Percentiles rank a stretch among this genome's conserved stretches.
Evolutionary conservation across 2,113 vertebrate species (phyloP).

Genomic region (Mormoops blainvillei): DNA sequence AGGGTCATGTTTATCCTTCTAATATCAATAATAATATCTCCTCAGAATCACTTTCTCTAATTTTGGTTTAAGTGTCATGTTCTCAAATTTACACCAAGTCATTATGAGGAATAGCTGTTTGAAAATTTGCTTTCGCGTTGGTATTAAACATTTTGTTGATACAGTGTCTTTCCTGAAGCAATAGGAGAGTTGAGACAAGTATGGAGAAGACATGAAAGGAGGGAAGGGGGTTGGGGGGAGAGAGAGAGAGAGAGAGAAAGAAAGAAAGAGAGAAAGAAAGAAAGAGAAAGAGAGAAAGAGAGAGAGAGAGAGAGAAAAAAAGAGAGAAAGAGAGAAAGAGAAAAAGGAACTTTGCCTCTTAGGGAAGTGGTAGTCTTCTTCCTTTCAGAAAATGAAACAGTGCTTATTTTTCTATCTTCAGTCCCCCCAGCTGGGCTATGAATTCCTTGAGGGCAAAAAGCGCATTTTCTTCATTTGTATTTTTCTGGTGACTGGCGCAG

Average conservation of each 20-base stretch:
- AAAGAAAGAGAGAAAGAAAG: not conserved
- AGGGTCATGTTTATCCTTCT: not conserved
- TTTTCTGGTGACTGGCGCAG: not conserved
- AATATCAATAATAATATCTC: not conserved
- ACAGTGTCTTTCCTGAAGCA: not conserved
- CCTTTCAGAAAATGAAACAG: not conserved
- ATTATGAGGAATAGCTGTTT: not conserved
- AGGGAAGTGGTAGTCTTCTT: not conserved
- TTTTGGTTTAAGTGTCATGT: not conserved
- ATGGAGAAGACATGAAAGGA: no score
- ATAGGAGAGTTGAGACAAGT: not conserved
- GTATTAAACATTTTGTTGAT: not conserved
- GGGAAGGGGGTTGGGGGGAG: no score
- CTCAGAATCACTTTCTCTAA: not conserved
- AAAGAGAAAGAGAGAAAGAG: not conserved
- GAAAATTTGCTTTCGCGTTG: not conserved
- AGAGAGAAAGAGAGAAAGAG: not conserved
- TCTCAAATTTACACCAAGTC: not conserved
- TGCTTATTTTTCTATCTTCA: not conserved
- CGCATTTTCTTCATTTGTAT: not conserved
- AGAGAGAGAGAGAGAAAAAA: not conserved
- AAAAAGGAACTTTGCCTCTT: not conserved
- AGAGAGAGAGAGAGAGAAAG: not conserved
- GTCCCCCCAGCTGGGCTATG: not conserved
- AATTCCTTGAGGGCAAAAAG: not conserved